Base-by-base conservation (phyloP, 2,113 vertebrate species). In the Gambusia holbrooki region DNA sequence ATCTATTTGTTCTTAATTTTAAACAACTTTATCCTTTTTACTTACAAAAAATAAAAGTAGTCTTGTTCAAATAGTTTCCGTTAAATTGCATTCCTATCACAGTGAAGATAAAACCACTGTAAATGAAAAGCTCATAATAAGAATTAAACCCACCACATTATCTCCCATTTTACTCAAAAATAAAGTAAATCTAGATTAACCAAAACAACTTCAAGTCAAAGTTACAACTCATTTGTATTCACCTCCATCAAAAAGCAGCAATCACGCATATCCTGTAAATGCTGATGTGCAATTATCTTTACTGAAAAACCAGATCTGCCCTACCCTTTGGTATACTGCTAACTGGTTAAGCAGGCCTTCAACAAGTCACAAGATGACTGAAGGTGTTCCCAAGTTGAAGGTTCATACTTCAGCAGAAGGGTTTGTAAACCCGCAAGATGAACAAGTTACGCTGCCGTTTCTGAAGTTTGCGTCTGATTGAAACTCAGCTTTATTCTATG, bases 61-160 rank as follows among this genome's bases (percentile, higher is more conserved):
- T 28, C 4, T 42, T 67, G 37, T 4, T 54, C 13, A 62, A 29
- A 27, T 33, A 15, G 45, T 32, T 9, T 30, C 13, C 22, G 45
- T 32, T 42, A 42, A 42, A 48, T 48, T 66, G 22, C 22, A 17
- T 66, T 64, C 58, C 51, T 64, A 73, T 54, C 5, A 45, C 22
- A 42, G 69, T 69, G 67, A 58, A 73, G 27, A 37, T 80, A 3
- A 86, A 84, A 82, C 71, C 85, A 86, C 81, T 86, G 77, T 84
- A 76, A 74, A 69, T 81, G 81, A 84, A 84, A 25, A 27, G 67
- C 28, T 51, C 32, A 54, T 62, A 54, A 3, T 40, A 1, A 61
- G 27, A 6, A 62, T 61, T 17, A 68, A 66, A 66, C 11, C 19
- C 40, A 73, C 27, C 10, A 54, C 30, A 2, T 22, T 9, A 35